phyloP scores from a whole-genome alignment of 2,797 vertebrate species.

The Odontamblyopus rebecca region DNA sequence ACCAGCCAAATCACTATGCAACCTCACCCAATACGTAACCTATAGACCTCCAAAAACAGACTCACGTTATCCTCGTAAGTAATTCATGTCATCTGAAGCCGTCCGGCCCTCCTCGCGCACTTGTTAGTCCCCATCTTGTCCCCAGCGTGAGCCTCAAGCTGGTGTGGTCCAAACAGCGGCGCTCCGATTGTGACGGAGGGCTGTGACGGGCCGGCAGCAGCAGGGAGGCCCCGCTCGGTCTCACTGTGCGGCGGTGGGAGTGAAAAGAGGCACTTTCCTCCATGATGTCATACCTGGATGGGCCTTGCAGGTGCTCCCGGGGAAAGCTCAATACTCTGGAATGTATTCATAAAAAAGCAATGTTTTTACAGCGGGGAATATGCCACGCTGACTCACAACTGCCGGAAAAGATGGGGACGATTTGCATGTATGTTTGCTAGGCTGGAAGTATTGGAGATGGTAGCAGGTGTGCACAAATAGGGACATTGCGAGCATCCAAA shows the following conservation, averaged over 20 bases:
- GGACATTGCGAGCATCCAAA: neutral
- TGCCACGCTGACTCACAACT: neutral
- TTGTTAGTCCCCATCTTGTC: constrained; percentile 48
- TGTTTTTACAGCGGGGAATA: constrained; percentile 9
- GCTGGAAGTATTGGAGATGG: neutral
- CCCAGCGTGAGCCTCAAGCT: constrained; percentile 48
- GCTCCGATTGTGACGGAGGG: constrained; percentile 61
- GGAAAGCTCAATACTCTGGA: constrained; percentile 11
- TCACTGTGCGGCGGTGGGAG: constrained; percentile 26
- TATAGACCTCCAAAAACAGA: neutral
- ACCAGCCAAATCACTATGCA: too few species aligned
- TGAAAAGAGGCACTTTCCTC: constrained; percentile 48
- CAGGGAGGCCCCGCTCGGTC: constrained; percentile 27
- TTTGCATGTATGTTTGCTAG: constrained; percentile 3
- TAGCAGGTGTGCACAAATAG: neutral
- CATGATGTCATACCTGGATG: constrained; percentile 53
- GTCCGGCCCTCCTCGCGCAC: neutral
- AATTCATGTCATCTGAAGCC: neutral
- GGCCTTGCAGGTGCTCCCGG: constrained; percentile 27
- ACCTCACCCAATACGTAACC: neutral
- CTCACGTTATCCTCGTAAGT: neutral
- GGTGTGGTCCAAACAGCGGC: constrained; percentile 50
- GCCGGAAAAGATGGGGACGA: constrained; percentile 1
- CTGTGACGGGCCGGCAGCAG: constrained; percentile 17
- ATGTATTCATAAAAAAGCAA: constrained; percentile 8